Conservation (phyloP, 2,888 invertebrate species). For the Tryphoninae sp. region DNA sequence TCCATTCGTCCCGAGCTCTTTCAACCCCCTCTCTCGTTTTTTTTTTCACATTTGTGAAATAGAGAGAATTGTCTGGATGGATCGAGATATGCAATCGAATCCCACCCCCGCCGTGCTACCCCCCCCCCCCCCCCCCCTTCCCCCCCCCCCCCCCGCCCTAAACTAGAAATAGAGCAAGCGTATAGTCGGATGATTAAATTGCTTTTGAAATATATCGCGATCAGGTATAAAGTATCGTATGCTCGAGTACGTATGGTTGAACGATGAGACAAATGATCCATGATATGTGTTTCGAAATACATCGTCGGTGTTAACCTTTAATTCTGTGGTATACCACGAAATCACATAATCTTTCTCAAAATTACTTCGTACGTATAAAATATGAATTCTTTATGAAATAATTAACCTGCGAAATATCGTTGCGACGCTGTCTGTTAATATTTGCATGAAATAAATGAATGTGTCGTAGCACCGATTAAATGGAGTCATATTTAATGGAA, state of each 20-base stretch:
- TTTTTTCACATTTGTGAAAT: conserved; percentile 43
- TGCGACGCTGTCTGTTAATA: too few species aligned
- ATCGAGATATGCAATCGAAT: conserved; percentile 36
- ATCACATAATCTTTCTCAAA: not conserved
- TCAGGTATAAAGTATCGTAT: conserved; percentile 29
- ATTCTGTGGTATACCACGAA: conserved; percentile 6
- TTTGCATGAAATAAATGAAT: too few species aligned
- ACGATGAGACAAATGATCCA: conserved; percentile 38
- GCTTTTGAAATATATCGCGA: conserved; percentile 43
- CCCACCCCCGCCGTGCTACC: not conserved
- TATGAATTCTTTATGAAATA: too few species aligned
- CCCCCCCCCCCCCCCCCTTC: not conserved
- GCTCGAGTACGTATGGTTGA: conserved; percentile 16
- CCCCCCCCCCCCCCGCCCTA: not conserved
- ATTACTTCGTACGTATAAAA: not conserved
- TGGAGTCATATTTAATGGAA: too few species aligned
- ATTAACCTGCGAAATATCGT: too few species aligned
- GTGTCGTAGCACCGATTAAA: too few species aligned
- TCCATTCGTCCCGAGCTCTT: not conserved
- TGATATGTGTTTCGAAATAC: conserved; percentile 48
- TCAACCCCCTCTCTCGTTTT: conserved; percentile 24
- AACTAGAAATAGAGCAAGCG: conserved; percentile 37
- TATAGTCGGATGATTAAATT: conserved; percentile 46
- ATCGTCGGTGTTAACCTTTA: conserved; percentile 12
- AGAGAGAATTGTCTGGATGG: conserved; percentile 14